Conservation (phyloP, 2,113 vertebrate species). For the Phalacrocorax aristotelis region DNA sequence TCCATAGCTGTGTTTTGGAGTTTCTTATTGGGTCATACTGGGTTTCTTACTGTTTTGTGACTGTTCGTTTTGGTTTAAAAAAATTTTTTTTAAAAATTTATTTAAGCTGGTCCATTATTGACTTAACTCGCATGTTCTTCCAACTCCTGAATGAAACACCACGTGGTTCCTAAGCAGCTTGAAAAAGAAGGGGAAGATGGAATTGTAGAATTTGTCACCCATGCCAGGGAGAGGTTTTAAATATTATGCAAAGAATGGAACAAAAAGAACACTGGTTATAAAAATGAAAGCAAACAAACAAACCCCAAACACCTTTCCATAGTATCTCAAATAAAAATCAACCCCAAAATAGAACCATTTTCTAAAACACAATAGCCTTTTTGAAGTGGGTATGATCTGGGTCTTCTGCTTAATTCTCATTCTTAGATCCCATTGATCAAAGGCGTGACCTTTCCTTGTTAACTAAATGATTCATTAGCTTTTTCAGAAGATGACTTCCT, state of each 20-base stretch:
- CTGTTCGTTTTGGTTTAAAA: neutral
- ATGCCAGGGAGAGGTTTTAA: neutral
- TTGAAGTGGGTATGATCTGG: neutral
- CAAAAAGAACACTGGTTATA: neutral
- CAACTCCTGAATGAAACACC: neutral
- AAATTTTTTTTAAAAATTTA: too few relatives aligned
- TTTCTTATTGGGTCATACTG: neutral
- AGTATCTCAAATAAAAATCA: neutral
- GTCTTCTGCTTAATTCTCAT: neutral
- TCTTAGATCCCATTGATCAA: neutral
- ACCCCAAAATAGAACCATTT: neutral
- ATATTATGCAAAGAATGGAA: neutral
- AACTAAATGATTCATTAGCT: conserved; percentile 26
- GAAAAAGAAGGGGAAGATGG: neutral
- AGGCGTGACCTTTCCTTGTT: neutral
- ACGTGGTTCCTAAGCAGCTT: neutral
- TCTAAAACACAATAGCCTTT: neutral
- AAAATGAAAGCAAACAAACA: neutral
- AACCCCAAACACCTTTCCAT: neutral
- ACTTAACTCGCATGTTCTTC: neutral
- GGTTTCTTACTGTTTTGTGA: neutral
- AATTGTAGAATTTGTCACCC: neutral
- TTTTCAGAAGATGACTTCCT: neutral
- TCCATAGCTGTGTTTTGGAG: neutral
- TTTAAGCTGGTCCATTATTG: neutral